Evolutionary conservation across 1,140 invertebrate species (phyloP).

Genomic region (Bombus terrestris): DNA sequence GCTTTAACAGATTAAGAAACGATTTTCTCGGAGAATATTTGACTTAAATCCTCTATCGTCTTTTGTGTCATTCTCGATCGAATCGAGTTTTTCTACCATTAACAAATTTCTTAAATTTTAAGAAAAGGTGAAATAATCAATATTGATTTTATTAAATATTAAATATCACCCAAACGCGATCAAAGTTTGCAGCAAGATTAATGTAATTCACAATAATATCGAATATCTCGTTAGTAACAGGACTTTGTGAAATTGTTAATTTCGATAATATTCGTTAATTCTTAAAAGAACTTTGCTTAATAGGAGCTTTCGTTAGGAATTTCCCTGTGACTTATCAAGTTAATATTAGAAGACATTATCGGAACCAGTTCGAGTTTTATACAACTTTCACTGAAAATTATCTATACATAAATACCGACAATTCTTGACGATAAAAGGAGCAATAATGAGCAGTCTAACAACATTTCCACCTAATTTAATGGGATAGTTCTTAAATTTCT

Average conservation of each 20-base stretch:
- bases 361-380: conserved; percentile 6
- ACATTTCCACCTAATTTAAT: background rate
- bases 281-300: background rate
- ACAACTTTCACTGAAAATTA: conserved; percentile 28
- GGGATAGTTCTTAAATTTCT: background rate
- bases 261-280: background rate
- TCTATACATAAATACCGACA: conserved; percentile 2
- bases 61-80: background rate
- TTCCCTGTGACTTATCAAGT: background rate
- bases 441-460: no score
- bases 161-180: no score
- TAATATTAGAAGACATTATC: background rate
- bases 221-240: no score
- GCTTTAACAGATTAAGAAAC: no score
- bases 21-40: no score
- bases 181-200: no score
- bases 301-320: background rate
- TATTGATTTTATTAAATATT: no score
- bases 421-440: background rate
- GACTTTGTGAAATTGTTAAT: no score
- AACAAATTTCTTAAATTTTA: background rate
- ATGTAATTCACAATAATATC: no score
- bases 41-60: no score
- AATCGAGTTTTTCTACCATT: no score
- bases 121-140: background rate